A percentile compares a stretch with the other conserved stretches of the same genome.
Conservation (phyloP, 2,888 invertebrate species). For the Drosophila imparisetae region DNA sequence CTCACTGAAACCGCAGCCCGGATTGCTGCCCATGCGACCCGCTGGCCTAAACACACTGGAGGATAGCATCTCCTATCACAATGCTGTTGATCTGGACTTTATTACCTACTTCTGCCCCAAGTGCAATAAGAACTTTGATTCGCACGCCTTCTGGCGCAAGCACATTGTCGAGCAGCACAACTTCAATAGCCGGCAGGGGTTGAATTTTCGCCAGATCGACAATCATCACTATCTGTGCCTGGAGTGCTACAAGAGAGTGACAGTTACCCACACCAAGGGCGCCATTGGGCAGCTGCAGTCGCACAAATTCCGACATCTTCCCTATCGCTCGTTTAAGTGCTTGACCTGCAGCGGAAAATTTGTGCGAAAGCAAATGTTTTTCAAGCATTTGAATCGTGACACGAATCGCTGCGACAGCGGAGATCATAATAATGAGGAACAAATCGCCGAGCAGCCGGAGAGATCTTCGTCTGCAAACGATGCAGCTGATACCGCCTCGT, state of each 20-base stretch:
- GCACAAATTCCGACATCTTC: conserved; percentile 81
- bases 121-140: conserved; percentile 78
- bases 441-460: conserved; percentile 13
- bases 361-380: conserved; percentile 83
- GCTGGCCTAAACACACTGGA: conserved; percentile 79
- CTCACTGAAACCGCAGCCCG: conserved; percentile 49
- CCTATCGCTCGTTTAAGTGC: conserved; percentile 81
- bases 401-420: conserved; percentile 77
- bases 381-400: conserved; percentile 79
- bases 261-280: conserved; percentile 82
- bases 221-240: conserved; percentile 80
- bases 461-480: conserved; percentile 1
- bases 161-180: conserved; percentile 82
- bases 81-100: conserved; percentile 81
- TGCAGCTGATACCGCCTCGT: conserved; percentile 43
- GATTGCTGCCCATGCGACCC: conserved; percentile 59
- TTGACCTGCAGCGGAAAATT: conserved; percentile 76
- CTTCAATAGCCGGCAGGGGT: conserved; percentile 75
- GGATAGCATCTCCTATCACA: conserved; percentile 80
- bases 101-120: conserved; percentile 81
- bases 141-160: conserved; percentile 82
- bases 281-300: conserved; percentile 82
- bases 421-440: conserved; percentile 31
- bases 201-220: conserved; percentile 82
- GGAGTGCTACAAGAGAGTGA: conserved; percentile 82